Percentiles rank a stretch among this genome's conserved stretches.
Conservation (phyloP, 2,888 invertebrate species). For the Drosophila engyochracea region DNA sequence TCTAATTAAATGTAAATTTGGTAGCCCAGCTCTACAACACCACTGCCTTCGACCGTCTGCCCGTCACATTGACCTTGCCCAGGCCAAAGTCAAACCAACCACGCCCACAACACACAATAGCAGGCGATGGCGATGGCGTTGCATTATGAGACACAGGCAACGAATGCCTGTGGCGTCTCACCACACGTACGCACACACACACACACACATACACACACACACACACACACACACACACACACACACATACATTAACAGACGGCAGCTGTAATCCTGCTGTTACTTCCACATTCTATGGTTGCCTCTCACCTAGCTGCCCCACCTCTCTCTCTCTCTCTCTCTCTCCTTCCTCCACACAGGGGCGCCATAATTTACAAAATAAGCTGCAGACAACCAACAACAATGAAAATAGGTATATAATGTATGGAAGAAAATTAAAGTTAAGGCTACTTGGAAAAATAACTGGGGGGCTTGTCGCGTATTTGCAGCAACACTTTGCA, state of each 20-base stretch:
- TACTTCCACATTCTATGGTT: conserved; percentile 29
- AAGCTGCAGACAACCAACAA: conserved; percentile 68
- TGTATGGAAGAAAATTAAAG: conserved; percentile 13
- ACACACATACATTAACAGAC: conserved; percentile 10
- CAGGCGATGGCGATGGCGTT: conserved; percentile 4
- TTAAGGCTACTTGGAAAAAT: conserved; percentile 14
- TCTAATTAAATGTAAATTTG: conserved; percentile 77
- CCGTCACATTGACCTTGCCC: conserved; percentile 54
- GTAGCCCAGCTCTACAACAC: conserved; percentile 30
- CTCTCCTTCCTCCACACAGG: neutral
- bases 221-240: neutral
- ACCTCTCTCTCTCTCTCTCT: neutral
- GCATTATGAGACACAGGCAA: conserved; percentile 22
- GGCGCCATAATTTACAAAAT: conserved; percentile 70
- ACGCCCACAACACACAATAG: conserved; percentile 35
- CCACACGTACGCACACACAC: neutral
- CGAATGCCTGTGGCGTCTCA: conserved; percentile 16
- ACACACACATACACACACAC: too few relatives aligned
- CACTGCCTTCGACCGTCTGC: conserved; percentile 7
- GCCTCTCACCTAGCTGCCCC: conserved; percentile 22
- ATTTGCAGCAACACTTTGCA: neutral
- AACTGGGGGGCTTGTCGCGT: conserved; percentile 6
- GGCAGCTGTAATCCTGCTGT: conserved; percentile 58
- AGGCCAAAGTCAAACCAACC: conserved; percentile 49
- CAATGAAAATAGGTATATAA: conserved; percentile 27